Evolutionary conservation across 2,113 vertebrate species (phyloP).

Genomic region (Scytalopus superciliaris): DNA sequence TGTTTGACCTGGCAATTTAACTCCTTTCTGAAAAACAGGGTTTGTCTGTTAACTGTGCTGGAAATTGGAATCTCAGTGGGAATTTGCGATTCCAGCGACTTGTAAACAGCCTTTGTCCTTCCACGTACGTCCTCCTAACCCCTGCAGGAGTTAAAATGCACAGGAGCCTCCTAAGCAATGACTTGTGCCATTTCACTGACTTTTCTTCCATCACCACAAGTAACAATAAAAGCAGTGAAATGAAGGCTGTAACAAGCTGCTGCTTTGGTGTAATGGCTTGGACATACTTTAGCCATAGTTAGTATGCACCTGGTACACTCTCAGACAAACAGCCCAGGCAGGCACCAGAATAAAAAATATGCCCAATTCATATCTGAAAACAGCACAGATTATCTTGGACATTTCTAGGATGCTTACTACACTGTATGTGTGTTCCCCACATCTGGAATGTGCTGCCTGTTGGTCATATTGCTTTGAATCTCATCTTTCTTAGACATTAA

Average conservation of each 20-base stretch:
- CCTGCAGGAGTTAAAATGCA: neutral
- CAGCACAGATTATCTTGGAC: neutral
- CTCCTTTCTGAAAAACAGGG: neutral
- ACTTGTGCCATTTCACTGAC: neutral
- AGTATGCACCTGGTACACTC: constrained; percentile 36
- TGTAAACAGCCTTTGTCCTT: neutral
- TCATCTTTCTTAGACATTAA: neutral
- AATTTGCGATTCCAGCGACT: neutral
- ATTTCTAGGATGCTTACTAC: neutral
- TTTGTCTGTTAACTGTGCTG: neutral
- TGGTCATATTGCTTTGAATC: neutral
- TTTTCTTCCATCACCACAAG: neutral
- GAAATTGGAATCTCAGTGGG: neutral
- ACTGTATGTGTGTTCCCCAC: neutral
- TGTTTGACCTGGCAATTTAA: neutral
- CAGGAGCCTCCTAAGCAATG: neutral
- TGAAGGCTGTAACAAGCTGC: constrained; percentile 21
- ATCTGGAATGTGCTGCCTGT: neutral
- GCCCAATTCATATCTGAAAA: neutral
- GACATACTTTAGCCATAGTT: constrained; percentile 4
- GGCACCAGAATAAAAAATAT: neutral
- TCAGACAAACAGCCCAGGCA: neutral
- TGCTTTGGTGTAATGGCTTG: constrained; percentile 24
- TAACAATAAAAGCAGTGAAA: constrained; percentile 2
- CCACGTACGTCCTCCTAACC: neutral